Evolutionary conservation across 2,797 vertebrate genomes (phyloP), one percentile per base, ranked within the genome.

Genomic region (Enteromius afrohamiltoni): DNA sequence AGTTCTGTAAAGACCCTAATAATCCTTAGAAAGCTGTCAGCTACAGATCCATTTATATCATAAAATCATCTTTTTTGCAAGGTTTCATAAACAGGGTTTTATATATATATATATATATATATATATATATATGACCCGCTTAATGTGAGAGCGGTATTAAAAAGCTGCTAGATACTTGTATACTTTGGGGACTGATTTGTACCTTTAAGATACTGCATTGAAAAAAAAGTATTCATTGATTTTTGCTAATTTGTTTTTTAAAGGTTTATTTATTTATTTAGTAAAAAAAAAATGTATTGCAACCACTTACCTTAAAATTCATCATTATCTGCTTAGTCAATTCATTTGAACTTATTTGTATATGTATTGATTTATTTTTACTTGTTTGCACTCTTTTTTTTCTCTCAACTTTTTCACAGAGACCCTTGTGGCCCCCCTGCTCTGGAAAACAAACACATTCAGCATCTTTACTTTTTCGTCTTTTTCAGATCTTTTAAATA

Each of bases 391-490:
- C 9, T 1, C 7, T 19, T 71, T 49, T 49, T 71, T 23, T 49
- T 71, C 42, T 71, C 16, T 16, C 14, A 64, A 64, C 26, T 11
- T 49, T 29, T 11, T 6, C 45, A 51, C 16, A 6, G 26, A 73
- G 11, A 1, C n/a, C n/a, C 6, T 26, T 70, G 23, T 9, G 14
- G 1, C 0, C 26, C 2, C 60, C 26, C 60, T 47, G 26, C 60
- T 74, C 17, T 75, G 23, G 21, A 58, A 11, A 75, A 17, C 34
- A 76, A 60, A 60, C 74, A 37, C 11, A 76, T 40, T 58, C 34
- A 23, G 34, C 51, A 23, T 40, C 13, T 58, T 49, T 49, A 17
- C 4, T 53, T 53, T 23, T 75, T 40, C 4, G 3, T 58, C 14
- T 75, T 55, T 55, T 75, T 14, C 19, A 45, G 26, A 29, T 11